Evolutionary conservation across 35 echinoderm and acorn worm genomes (phyloP).

Genomic region (Antedon bifida): DNA sequence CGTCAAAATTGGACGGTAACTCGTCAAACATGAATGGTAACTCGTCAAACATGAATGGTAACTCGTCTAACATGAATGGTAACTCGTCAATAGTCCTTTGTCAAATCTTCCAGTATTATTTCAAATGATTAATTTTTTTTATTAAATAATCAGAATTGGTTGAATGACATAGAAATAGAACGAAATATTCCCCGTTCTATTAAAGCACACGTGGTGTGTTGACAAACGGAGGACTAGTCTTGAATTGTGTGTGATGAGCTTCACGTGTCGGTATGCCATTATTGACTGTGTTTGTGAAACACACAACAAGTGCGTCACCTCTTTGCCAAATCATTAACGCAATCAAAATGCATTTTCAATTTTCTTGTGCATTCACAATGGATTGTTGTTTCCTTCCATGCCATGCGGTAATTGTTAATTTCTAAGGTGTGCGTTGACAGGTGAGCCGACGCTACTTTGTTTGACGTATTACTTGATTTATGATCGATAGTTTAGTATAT

Average conservation of each 20-base stretch:
- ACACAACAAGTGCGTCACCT: background rate
- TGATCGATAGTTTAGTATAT: background rate
- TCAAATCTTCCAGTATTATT: background rate
- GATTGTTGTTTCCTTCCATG: background rate
- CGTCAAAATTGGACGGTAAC: too few relatives aligned
- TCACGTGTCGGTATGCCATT: background rate
- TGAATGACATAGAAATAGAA: background rate
- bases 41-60: too few relatives aligned
- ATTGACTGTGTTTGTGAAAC: background rate
- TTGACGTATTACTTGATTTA: background rate
- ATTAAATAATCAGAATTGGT: background rate
- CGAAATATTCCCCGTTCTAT: background rate
- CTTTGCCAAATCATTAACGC: background rate
- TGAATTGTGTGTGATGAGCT: background rate
- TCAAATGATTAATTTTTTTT: background rate
- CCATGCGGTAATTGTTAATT: background rate
- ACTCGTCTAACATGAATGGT: too few relatives aligned
- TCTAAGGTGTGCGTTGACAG: background rate
- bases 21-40: too few relatives aligned
- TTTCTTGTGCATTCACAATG: background rate
- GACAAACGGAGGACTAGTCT: background rate
- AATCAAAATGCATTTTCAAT: conserved; percentile 2
- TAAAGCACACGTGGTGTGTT: background rate
- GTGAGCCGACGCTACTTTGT: background rate
- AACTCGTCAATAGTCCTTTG: too few relatives aligned